Evolutionary conservation across 2,797 vertebrate genomes (phyloP).

Genomic region (Anas georgica): DNA sequence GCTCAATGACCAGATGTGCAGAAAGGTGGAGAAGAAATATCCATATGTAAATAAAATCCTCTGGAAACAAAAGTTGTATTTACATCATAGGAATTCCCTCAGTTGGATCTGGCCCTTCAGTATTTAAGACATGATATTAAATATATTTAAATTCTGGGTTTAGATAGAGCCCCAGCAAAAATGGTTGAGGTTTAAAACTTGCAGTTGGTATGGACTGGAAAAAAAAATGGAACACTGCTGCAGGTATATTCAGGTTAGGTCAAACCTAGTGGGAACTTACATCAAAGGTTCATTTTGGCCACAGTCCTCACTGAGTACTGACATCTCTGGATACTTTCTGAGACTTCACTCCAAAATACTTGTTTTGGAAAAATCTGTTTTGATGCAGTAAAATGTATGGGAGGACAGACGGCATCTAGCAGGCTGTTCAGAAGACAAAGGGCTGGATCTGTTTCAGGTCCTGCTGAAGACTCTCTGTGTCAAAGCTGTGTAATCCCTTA

Average conservation of each 20-base stretch:
- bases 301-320: neutral
- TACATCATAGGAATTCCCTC: neutral
- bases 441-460: neutral
- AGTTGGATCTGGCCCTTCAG: neutral
- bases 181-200: neutral
- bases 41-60: neutral
- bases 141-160: neutral
- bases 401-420: neutral
- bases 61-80: neutral
- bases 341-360: neutral
- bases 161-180: neutral
- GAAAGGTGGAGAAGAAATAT: neutral
- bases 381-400: neutral
- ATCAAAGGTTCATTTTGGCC: neutral
- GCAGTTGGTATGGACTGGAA: neutral
- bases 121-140: neutral
- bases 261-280: neutral
- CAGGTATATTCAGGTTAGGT: neutral
- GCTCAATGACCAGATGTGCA: neutral
- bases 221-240: neutral
- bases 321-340: neutral
- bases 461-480: neutral
- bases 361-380: neutral
- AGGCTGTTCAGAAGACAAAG: neutral
- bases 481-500: conserved; percentile 10